Evolutionary conservation across 2,797 vertebrate species (phyloP), one percentile per base, ranked within the genome.

Genomic region (Siniperca undulata): DNA sequence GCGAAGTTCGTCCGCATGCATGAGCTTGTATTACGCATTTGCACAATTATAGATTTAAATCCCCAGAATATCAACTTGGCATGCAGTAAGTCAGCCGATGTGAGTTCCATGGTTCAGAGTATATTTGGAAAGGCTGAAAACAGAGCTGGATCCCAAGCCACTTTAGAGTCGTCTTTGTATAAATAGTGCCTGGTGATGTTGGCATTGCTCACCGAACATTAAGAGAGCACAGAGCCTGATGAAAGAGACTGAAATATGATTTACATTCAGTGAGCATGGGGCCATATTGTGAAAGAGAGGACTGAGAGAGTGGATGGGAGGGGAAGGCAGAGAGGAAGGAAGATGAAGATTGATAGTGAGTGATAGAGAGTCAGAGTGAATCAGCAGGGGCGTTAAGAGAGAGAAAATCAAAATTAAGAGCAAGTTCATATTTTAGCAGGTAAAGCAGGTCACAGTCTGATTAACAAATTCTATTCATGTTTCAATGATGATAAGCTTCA

Each of bases 211-310:
- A 24, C 9, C 48, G 84, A 91, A 72, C 86, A 82, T 91, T 89
- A 91, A 84, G 69, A 82, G 81, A 77, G 72, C 59, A 42, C 12
- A 2, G 77, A 56, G 83, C 78, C 91, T 94, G 94, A 95, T 95
- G 93, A 94, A 95, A 95, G 93, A 91, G 80, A 83, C 77, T 93
- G 94, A 93, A 95, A 95, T 91, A 75, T 82, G 84, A 90, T 94
- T 94, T 92, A 88, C 87, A 93, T 94, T 90, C 91, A 88, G 78
- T 4, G 38, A 75, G 84, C 81, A 83, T 52, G 42, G 73, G 65
- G 60, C 70, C 70, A 64, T 72, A 87, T 86, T 87, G 84, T 86
- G 77, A 82, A 71, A 77, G 77, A 48, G 74, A 58, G 80, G 66
- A 56, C 61, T 40, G 87, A n/a, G 36, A 58, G 73, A 73, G 72